Base-by-base conservation (phyloP, 2,797 vertebrate genomes). In the Anabas testudineus region DNA sequence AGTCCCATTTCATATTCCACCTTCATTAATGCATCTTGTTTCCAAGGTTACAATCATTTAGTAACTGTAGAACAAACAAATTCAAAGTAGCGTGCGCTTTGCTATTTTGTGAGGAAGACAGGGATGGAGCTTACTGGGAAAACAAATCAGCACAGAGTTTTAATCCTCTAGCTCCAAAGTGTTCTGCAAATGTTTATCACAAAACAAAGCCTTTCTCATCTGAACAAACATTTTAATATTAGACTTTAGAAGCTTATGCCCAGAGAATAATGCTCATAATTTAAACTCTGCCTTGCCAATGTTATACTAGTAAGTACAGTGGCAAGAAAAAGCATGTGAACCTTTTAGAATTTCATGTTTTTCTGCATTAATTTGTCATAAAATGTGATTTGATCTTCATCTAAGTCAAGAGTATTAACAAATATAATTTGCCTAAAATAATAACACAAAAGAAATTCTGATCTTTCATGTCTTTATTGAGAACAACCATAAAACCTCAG, bases 1-100 rank as follows among this genome's bases (percentile, higher is more conserved):
- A 90, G 88, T 68, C 85, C 83, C 87, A 86, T 94, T 95, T 93
- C 82, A 92, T 93, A 93, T 91, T 81, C 88, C 80, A 86, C 90
- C 89, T 92, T 92, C 91, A 92, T 91, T 93, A 94, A 93, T 90
- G 91, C 86, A 88, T 91, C 82, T 78, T 65, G 91, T 93, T 92
- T 87, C 91, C 92, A 91, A 92, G 90, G 92, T 92, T 91, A 93
- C 91, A 84, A 92, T 93, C 90, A 65, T 90, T 93, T 90, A 88
- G 87, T 61, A 71, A 87, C 79, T 72, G 85, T 69, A 91, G 92
- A 93, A 90, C 92, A 93, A 92, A 92, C 88, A 90, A 85, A 86
- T 88, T 74, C 74, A 83, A 82, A 88, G 83, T 88, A 77, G 85
- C 62, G 77, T 74, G 67, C 0, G 71, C 80, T 90, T 89, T 88